Conservation (phyloP, 2,113 vertebrate species). For the Regulus satrapa region DNA sequence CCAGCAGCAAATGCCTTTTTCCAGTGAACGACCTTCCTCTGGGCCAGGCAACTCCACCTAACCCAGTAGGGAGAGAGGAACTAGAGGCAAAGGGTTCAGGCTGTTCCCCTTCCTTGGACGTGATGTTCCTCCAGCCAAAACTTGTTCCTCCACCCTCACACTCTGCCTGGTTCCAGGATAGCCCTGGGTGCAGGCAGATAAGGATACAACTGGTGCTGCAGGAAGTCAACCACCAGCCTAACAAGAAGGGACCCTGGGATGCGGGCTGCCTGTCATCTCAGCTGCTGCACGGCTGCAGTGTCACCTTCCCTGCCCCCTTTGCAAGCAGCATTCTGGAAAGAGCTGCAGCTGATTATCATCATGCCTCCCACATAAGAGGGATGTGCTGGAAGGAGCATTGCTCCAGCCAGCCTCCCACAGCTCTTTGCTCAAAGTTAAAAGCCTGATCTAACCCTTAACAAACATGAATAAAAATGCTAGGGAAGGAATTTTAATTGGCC, state of each 20-base stretch:
- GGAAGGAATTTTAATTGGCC: slow-evolving; percentile 59
- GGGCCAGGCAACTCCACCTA: background rate
- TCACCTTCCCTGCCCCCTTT: background rate
- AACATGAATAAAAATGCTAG: slow-evolving; percentile 30
- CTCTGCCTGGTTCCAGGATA: fast-evolving
- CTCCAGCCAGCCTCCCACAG: slow-evolving; percentile 49
- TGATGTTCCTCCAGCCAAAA: background rate
- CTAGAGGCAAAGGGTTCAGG: fast-evolving
- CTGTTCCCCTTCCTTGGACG: background rate
- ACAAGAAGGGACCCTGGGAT: background rate
- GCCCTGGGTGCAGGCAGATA: background rate
- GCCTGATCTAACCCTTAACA: slow-evolving; percentile 37
- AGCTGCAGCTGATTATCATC: slow-evolving; percentile 14
- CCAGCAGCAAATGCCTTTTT: background rate
- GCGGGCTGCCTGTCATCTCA: background rate
- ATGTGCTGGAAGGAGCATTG: slow-evolving; percentile 36
- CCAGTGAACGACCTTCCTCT: background rate
- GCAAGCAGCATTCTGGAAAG: background rate
- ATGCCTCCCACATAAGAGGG: slow-evolving; percentile 30
- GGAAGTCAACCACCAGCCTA: background rate
- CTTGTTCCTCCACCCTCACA: background rate
- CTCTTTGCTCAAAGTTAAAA: slow-evolving; percentile 28
- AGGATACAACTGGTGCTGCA: background rate
- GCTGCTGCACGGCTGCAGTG: background rate
- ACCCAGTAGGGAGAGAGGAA: background rate